A percentile compares a stretch with the other conserved stretches of the same genome.
phyloP scores from a whole-genome alignment of 2,113 vertebrate genomes.

The Macquaria australasica region DNA sequence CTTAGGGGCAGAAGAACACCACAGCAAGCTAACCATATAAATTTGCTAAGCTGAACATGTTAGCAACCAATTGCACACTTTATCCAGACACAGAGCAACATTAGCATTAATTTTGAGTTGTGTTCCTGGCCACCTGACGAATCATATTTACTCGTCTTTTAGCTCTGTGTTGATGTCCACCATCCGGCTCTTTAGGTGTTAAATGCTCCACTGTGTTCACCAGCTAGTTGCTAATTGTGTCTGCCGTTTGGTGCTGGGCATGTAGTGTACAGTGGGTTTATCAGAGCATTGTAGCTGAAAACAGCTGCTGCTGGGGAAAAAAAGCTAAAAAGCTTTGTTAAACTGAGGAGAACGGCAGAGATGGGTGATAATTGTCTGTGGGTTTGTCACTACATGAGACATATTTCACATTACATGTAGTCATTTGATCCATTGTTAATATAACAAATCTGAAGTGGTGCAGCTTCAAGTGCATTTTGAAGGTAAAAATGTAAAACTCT shows the following conservation, averaged over 20 bases:
- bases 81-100: too few species aligned
- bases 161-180: neutral
- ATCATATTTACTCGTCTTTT: too few species aligned
- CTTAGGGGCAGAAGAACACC: too few species aligned
- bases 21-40: too few species aligned
- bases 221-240: neutral
- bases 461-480: neutral
- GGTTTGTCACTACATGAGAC: neutral
- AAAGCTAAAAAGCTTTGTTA: too few species aligned
- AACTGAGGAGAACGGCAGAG: neutral
- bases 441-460: neutral
- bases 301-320: neutral
- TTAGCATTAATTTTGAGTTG: too few species aligned
- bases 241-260: neutral
- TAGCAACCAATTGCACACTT: too few species aligned
- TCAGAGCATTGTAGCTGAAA: neutral
- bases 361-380: neutral
- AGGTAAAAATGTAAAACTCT: neutral
- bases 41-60: too few species aligned
- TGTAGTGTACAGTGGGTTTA: neutral
- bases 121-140: too few species aligned
- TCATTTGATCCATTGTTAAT: neutral
- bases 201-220: neutral
- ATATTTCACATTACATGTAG: neutral
- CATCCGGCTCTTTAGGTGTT: neutral